Evolutionary conservation across 2,113 vertebrate species (phyloP).

Genomic region (Bolborhynchus lineola): DNA sequence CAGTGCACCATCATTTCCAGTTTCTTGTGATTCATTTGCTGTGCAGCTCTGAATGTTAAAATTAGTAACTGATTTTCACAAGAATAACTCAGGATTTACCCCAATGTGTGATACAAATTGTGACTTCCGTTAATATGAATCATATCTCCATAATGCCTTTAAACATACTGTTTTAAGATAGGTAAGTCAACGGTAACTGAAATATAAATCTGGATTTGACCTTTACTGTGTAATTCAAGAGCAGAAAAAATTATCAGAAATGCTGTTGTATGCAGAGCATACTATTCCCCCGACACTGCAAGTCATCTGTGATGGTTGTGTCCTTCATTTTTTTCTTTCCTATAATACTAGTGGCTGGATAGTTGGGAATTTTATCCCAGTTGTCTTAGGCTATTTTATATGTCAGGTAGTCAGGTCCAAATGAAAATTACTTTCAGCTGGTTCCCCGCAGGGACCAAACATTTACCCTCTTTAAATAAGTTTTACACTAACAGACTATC

Average conservation of each 20-base stretch:
- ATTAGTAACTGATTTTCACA: background rate
- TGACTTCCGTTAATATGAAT: background rate
- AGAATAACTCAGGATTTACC: background rate
- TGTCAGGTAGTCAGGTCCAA: conserved; percentile 36
- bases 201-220: background rate
- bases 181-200: background rate
- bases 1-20: background rate
- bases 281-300: background rate
- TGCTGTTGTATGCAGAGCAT: background rate
- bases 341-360: background rate
- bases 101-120: background rate
- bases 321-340: background rate
- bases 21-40: background rate
- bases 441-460: conserved; percentile 61
- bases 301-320: background rate
- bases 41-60: background rate
- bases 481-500: conserved; percentile 60
- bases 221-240: background rate
- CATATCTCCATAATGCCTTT: background rate
- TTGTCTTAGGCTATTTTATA: background rate
- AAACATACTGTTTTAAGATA: background rate
- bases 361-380: conserved; percentile 19
- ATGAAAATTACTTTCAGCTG: conserved; percentile 47
- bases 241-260: background rate
- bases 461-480: conserved; percentile 69